Base-by-base conservation (phyloP, 1,140 invertebrate genomes). In the Drosophila sp. region DNA sequence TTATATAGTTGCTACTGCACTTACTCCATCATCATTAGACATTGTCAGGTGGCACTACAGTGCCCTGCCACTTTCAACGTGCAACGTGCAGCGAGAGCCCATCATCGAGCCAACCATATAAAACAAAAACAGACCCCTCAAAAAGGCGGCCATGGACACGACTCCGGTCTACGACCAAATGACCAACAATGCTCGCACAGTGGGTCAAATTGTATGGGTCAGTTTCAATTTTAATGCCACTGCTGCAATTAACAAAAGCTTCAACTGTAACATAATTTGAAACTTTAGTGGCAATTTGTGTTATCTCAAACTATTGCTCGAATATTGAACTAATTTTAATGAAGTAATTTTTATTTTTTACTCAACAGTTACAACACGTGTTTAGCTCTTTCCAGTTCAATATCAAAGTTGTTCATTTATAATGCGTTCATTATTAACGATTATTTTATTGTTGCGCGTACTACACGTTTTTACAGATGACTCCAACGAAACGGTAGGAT, bases 11-110 rank as follows among this genome's bases (percentile, higher is more conserved):
- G 56, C 57, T 56, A 54, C 63, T 72, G 70, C 70, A 72, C 65
- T 74, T 69, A 75, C 70, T 81, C 74, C 62, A 73, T 86, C 81
- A 86, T 81, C 81, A 84, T 84, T 84, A 84, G 70, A 72, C 69
- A 69, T 62, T 80, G 81, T 77, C 81, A 80, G 73, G 69, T 80
- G 77, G 72, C 54, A 65, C 38, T 63, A 56, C 72, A 63, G 62
- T 83, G 80, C 38, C 80, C 45, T 61, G 82, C 63, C 78, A 78
- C 74, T 80, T 77, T 80, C 34, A 38, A 27, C 36, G 18, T 71
- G 76, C 41, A 57, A 72, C 53, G 45, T 70, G 72, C 81, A 48
- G 29, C 29, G 14, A 21, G 43, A 61, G 58, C 21, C 8, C 57
- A 45, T 36, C 40, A 73, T 53, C 50, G 50, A 74, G 70, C 56